These are phyloP conservation scores for Semotilus atromaculatus DNA, from an alignment of 2,797 vertebrate species.

Conservation along the genomic window DNA sequence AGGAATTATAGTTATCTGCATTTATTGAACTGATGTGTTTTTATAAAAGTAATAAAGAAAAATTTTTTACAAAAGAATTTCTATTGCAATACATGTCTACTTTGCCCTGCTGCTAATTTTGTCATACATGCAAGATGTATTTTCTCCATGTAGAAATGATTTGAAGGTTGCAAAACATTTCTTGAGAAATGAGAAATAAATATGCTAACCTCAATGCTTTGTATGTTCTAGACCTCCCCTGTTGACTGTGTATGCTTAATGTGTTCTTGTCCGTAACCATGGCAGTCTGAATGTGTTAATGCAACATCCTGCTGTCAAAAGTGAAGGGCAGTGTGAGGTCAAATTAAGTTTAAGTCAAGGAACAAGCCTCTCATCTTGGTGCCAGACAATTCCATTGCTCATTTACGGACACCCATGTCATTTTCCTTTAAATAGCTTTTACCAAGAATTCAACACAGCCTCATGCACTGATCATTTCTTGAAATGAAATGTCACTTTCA, in stretches of 20 bases:
- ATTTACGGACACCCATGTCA: not conserved
- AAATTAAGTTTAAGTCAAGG: constrained; percentile 5
- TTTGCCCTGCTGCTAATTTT: not conserved
- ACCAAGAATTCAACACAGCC: not conserved
- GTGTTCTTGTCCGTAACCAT: constrained; percentile 7
- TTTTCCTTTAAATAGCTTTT: not conserved
- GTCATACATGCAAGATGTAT: not conserved
- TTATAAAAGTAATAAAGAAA: not conserved
- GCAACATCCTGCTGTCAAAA: not conserved
- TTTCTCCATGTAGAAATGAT: not conserved
- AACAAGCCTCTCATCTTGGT: not conserved
- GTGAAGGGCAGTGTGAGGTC: not conserved
- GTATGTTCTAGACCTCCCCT: not conserved
- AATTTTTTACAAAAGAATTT: not conserved
- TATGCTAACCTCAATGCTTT: too few relatives aligned
- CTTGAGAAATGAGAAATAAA: not conserved
- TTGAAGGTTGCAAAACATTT: not conserved
- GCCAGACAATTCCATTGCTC: not conserved
- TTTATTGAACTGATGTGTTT: not conserved
- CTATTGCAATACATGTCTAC: not conserved
- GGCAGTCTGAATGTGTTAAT: not conserved
- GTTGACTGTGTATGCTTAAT: not conserved
- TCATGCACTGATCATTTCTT: not conserved
- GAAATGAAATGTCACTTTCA: not conserved
- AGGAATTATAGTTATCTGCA: not conserved